Base-by-base conservation (phyloP, 2,888 invertebrate genomes). In the Boloria selene region DNA sequence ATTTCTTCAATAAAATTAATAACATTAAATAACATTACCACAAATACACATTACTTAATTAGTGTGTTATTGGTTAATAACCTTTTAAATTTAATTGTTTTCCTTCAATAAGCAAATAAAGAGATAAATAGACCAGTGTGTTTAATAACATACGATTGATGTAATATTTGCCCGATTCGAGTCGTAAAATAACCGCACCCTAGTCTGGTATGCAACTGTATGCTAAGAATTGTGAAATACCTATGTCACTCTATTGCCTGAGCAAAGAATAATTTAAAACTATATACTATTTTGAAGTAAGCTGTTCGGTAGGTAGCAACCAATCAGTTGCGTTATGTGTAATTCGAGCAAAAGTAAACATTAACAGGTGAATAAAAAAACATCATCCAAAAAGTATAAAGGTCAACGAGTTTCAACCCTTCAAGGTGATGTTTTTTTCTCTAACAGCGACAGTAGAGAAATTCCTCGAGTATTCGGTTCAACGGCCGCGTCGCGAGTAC, bases 391-490 rank as follows among this genome's bases (percentile, higher is more conserved):
- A 47, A 42, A 50, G 14, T 59, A 45, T 18, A 56, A 56, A 44
- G 50, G 50, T 51, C 26, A 55, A 49, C 26, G 44, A 38, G 16
- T 38, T 38, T 56, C 50, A 45, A 31, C 77, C 81, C 80, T 79
- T 78, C 76, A 81, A 84, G 83, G 84, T 87, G 84, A 7, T 85
- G 86, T 86, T 81, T 85, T 82, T 84, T 83, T 84, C 82, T 81
- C 86, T 83, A 82, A 70, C 61, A 69, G 64, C 68, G 72, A 70
- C 61, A 65, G 82, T 87, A 86, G 90, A 92, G 92, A 92, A 91
- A 92, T 92, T 91, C 91, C 90, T 90, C 81, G 79, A 83, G 89
- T 88, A 86, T 88, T 87, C 89, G 90, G 91, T 91, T 92, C 91
- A 91, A 91, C 84, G 90, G 88, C 91, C 91, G 90, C 87, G 80